Base-by-base conservation (phyloP, 2,113 vertebrate genomes). In the Lipotes vexillifer region DNA sequence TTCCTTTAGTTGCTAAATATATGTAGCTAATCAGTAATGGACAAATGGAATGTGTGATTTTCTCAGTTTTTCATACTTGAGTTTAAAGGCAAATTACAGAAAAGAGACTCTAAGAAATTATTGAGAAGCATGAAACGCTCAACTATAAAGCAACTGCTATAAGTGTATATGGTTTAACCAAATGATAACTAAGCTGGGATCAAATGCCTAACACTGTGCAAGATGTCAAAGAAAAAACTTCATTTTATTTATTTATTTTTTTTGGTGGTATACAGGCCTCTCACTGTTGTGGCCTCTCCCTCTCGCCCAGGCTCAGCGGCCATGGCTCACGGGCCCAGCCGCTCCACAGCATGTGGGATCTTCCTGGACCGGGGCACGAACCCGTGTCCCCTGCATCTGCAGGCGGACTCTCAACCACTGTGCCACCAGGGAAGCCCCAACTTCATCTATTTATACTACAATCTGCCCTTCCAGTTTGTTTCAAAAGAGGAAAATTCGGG, bases 401-500 rank as follows among this genome's bases (percentile, higher is more conserved):
- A 46, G 44, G 44, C 44, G 10, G 44, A 10, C 44, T 46, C 44
- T 46, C 44, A 46, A 46, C 44, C 44, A 46, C 44, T 46, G 44
- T 11, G 44, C 44, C 44, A 46, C 44, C 44, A 46, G 44, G 44
- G 44, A 11, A 46, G 44, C 44, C 44, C 44, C 44, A 46, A 46
- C 46, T 55, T 55, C n/a, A 74, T 49, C 23, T 80, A 68, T 55
- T 91, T 72, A 57, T 18, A 63, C 44, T 61, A 82, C 14, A 38
- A 57, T 44, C 25, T 93, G 63, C 20, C 6, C 81, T 92, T 75
- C 55, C 36, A 80, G 63, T 90, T 85, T 88, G n/a, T 85, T 92
- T 92, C 61, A 90, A 90, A 92, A 94, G 25, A 61, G 21, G 20
- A 95, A 94, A 96, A 69, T 91, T 81, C 18, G 57, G 63, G 65